phyloP scores from a whole-genome alignment of 2,888 invertebrate species.

The Cataglyphis altisquamis region DNA sequence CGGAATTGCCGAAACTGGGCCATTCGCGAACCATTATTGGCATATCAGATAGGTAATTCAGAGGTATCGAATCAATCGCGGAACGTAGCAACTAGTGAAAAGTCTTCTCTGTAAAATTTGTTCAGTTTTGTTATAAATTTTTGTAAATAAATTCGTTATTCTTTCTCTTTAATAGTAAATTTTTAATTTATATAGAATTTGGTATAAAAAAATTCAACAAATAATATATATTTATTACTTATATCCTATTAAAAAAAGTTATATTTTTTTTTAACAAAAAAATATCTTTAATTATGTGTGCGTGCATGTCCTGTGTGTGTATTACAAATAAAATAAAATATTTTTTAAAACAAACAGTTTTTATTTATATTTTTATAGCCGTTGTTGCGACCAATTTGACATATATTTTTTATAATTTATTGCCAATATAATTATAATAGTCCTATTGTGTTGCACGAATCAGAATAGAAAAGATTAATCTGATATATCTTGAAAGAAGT shows the following conservation, averaged over 20 bases:
- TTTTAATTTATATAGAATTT: not conserved
- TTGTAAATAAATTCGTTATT: not conserved
- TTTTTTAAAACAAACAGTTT: not conserved
- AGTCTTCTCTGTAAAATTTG: not conserved
- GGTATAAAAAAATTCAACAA: not conserved
- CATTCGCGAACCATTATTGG: conserved; percentile 58
- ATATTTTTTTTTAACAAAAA: not conserved
- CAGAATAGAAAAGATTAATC: not conserved
- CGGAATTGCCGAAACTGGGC: conserved; percentile 60
- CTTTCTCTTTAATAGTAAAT: not conserved
- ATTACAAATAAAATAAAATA: not conserved
- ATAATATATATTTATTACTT: not conserved
- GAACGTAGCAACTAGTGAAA: conserved; percentile 11
- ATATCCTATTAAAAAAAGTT: not conserved
- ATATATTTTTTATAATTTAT: not conserved
- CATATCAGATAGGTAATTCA: conserved; percentile 29
- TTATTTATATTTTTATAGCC: not conserved
- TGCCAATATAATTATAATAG: not conserved
- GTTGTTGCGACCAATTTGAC: not conserved
- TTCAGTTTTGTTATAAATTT: not conserved
- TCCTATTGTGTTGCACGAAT: not conserved
- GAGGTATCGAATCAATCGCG: conserved; percentile 41
- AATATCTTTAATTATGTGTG: not conserved
- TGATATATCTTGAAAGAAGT: not conserved
- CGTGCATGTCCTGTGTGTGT: no score